phyloP scores from a whole-genome alignment of 2,113 vertebrate species.

The Eudyptes chrysolophus region DNA sequence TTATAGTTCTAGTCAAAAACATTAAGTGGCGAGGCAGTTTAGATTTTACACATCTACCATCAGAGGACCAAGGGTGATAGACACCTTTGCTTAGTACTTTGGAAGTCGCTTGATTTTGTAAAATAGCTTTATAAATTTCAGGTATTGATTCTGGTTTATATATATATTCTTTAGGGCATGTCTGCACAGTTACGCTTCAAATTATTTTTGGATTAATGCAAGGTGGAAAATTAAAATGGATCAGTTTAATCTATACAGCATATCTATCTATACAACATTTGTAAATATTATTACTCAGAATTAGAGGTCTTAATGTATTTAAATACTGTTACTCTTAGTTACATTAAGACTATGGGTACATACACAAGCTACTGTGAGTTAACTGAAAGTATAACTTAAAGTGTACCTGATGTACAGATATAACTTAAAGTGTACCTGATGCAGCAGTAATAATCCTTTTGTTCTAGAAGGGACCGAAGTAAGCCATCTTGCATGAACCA shows the following conservation, averaged over 20 bases:
- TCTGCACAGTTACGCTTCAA: not conserved
- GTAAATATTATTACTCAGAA: not conserved
- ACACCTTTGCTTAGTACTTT: not conserved
- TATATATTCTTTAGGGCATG: not conserved
- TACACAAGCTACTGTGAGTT: not conserved
- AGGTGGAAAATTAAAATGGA: not conserved
- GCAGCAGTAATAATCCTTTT: not conserved
- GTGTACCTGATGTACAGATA: not conserved
- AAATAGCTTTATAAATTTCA: not conserved
- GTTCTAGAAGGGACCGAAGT: not conserved
- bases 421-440: not conserved
- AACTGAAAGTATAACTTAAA: not conserved
- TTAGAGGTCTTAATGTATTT: not conserved
- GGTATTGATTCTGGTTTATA: not conserved
- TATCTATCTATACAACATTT: not conserved
- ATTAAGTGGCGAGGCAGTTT: not conserved
- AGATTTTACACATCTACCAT: not conserved
- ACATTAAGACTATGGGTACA: not conserved
- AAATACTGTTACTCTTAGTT: not conserved
- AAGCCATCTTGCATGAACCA: too few relatives aligned
- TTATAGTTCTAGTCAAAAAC: not conserved
- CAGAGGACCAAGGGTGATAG: not conserved
- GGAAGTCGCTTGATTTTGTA: not conserved
- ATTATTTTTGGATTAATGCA: not conserved
- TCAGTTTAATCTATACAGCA: not conserved